Base-by-base conservation (phyloP, 1,140 invertebrate species). In the Augochlora pura region DNA sequence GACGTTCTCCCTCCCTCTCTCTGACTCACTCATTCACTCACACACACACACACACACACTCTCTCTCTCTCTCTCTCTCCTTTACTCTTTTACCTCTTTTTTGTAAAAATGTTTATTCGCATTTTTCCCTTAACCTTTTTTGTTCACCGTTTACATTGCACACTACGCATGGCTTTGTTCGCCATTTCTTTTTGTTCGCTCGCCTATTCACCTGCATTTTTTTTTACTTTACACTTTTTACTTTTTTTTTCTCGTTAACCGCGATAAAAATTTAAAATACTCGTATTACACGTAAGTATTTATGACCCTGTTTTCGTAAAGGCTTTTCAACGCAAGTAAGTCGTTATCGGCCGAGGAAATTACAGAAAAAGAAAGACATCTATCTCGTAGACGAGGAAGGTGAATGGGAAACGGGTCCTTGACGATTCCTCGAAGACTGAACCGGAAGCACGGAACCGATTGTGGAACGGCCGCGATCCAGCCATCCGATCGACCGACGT, bases 221-320 rank as follows among this genome's bases (percentile, higher is more conserved):
- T 77, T 59, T 83, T 60, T 49, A 5, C 3, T 14, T 49, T 49
- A 49, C 12, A n/a, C 49, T 49, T 49, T 14, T 12, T 14, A 49
- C 49, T 49, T 49, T 69, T 49, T 77, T 64, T 84, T 63, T 82
- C 62, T 46, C 65, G 80, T 86, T 86, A 76, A 82, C 59, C 82
- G 86, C 85, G 76, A 81, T 73, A 86, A 86, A 90, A 90, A 88
- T 91, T 89, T 91, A 90, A 88, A 91, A 90, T 91, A 91, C 91
- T 90, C 88, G 87, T 88, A 89, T 92, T 90, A 91, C 87, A 91
- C 88, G 87, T 91, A 91, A 89, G 89, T 92, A 91, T 91, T 91
- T 91, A 91, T 91, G 90, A 92, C 91, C 91, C 91, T 92, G 91
- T 93, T 92, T 88, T 92, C 87, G 82, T 92, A 88, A 93, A 92